Base-by-base conservation (phyloP, 2,888 invertebrate genomes). In the Euzetes globulus region DNA sequence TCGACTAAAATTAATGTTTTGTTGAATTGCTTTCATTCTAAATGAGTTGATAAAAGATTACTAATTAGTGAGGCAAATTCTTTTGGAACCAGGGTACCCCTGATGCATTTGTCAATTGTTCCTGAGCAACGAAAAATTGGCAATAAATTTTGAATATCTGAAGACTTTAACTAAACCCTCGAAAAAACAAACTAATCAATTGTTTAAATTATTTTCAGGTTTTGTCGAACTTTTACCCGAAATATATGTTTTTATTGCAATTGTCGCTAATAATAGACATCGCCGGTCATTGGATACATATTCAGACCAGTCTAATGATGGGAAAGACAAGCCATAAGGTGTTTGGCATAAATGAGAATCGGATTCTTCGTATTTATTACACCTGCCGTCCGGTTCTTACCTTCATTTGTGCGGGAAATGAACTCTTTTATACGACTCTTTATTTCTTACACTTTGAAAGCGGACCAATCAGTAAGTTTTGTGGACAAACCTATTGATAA, bases 221-320 rank as follows among this genome's bases (percentile, higher is more conserved):
- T 1, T 85, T 99, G 75, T 90, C 92, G 74, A 88, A 90, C 79
- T 95, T 99, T 84, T 99, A 99, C 84, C 98, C 98, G 0, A 84
- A 87, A 15, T 94, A 92, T 82, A 91, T 92, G 84, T 92, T 99
- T 84, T 89, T 91, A 86, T 92, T 99, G 82, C 93, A 98, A 85
- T 83, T 98, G 73, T 93, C 92, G 74, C 92, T 95, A 87, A 89
- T 89, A 45, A 91, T 99, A 77, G 99, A 99, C 83, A 91, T 99
- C 76, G 90, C 94, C 60, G 95, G 97, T 81, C 99, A 99, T 82
- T 99, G 99, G 99, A 88, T 99, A 73, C 98, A 94, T 82, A 86
- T 97, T 78, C 97, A 99, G 83, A 89, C 93, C 89, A 87, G 89
- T 13, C 85, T 89, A 27, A 85, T 94, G 73, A 91, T 92, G 83